These are phyloP conservation scores for Drosophila eugracilis DNA, from an alignment of 1,140 invertebrate genomes.

Conservation along the genomic window DNA sequence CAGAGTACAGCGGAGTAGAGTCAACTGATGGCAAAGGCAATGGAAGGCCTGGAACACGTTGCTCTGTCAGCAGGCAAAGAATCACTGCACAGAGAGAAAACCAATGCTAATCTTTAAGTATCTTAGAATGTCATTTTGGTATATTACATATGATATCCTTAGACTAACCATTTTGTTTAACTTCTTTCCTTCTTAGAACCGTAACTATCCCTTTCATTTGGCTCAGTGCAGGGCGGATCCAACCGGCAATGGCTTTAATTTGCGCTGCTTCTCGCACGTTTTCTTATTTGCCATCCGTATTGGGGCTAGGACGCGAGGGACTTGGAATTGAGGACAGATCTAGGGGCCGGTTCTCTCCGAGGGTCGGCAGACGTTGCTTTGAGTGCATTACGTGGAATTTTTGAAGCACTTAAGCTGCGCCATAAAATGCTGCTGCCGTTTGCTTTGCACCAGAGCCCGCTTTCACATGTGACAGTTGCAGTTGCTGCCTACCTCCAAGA, in stretches of 20 bases:
- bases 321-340: constrained; percentile 4
- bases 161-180: too few species aligned
- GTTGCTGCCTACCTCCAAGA: constrained; percentile 51
- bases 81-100: constrained; percentile 29
- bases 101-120: too few species aligned
- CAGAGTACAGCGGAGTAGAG: neutral
- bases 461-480: constrained; percentile 82
- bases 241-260: constrained; percentile 68
- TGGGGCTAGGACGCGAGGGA: constrained; percentile 16
- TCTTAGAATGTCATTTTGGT: too few species aligned
- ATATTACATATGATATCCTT: neutral
- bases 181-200: too few species aligned
- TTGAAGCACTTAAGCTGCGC: constrained; percentile 82
- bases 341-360: constrained; percentile 13
- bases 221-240: constrained; percentile 9
- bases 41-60: constrained; percentile 62
- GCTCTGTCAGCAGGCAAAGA: constrained; percentile 71
- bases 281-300: constrained; percentile 78
- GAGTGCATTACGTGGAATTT: constrained; percentile 83
- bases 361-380: constrained; percentile 73
- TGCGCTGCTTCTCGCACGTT: constrained; percentile 74
- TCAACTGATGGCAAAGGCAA: constrained; percentile 23
- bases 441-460: constrained; percentile 40
- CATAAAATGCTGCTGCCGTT: constrained; percentile 74
- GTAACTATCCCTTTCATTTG: neutral